These are phyloP conservation scores for Lasioglossum oenotherae DNA, from an alignment of 2,888 invertebrate genomes.

Conservation along the genomic window DNA sequence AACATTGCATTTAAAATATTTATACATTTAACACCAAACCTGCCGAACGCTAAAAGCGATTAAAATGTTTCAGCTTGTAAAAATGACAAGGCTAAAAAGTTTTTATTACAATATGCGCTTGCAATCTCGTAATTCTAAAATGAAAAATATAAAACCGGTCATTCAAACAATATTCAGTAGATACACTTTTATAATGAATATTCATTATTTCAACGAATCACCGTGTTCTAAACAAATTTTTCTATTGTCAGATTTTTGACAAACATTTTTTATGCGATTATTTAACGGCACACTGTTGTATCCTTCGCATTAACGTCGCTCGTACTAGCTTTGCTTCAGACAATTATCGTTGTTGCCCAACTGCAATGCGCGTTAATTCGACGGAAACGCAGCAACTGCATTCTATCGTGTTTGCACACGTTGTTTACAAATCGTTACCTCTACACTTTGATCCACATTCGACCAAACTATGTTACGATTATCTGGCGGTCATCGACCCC, in stretches of 20 bases:
- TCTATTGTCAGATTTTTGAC: neutral
- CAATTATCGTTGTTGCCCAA: neutral
- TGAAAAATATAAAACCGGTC: no score
- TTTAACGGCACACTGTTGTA: neutral
- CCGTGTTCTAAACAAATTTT: neutral
- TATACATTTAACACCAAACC: no score
- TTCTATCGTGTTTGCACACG: neutral
- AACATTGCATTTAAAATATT: no score
- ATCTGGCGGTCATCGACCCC: neutral
- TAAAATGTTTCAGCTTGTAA: no score
- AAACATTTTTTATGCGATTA: neutral
- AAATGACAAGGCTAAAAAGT: no score
- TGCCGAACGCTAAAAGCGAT: no score
- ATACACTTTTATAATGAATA: no score
- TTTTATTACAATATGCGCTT: no score
- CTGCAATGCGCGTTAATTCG: neutral
- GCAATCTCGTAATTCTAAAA: no score
- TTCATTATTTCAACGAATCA: no score
- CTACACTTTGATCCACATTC: neutral
- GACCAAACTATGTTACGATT: neutral
- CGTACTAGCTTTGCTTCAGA: neutral
- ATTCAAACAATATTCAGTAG: no score
- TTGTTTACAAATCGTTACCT: neutral
- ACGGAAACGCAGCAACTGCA: neutral
- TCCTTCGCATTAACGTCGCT: neutral